Base-by-base conservation (phyloP, 2,888 invertebrate species). In the Trissolcus japonicus region DNA sequence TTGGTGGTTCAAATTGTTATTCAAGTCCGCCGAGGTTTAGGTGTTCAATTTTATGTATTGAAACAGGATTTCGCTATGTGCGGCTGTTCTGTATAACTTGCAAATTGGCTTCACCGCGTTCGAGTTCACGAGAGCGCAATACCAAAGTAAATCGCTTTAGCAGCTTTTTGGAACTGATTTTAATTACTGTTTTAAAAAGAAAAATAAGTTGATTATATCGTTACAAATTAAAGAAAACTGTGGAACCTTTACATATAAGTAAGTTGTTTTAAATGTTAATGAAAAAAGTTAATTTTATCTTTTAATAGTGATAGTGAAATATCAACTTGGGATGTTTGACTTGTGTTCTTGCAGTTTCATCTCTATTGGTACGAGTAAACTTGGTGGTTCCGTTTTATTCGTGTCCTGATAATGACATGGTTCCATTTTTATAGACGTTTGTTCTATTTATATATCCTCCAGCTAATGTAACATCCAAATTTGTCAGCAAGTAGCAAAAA, bases 281-380 rank as follows among this genome's bases (percentile, higher is more conserved):
- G 19, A 43, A 21, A 19, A 57, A 57, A 57, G 57, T 57, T 57
- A n/a, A 14, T 57, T 21, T 21, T 16, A 46, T 46, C 46, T 46
- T 4, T 9, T 2, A 16, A 46, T 46, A 16, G 13, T n/a, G 43
- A 13, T 43, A 13, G 16, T 46, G 46, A 46, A 46, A 46, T 46
- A 7, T 46, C 7, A 56, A 41, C 19, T 41, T 41, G 40, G 1
- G 13, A 41, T 56, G 56, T 56, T 56, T 56, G 25, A 41, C 56
- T 56, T 56, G 17, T 55, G 40, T 59, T 43, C 13, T 57, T 57
- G 14, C 16, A 46, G 46, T 46, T 46, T 35, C 40, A 55, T 35
- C 40, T 7, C 35, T 55, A 55, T 55, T 55, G 21, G 16, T 54
- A 6, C 35, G 9, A 11, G 35, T 35, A 35, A 35, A 35, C 35